Conservation (phyloP, 1,140 invertebrate genomes). For the Bactericera cockerelli region DNA sequence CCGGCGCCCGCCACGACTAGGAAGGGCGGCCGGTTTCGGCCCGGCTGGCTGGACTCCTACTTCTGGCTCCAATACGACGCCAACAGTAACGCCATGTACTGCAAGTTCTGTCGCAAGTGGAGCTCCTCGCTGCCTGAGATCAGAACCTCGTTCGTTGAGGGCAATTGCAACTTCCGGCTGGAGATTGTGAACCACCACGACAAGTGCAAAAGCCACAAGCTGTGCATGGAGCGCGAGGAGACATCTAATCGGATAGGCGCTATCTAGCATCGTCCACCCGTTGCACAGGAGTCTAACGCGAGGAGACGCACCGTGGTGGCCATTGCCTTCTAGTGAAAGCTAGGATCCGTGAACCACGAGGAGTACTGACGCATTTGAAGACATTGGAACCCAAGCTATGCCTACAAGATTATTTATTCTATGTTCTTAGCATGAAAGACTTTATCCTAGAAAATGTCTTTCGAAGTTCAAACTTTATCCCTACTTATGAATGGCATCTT, state of each 20-base stretch:
- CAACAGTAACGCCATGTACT: constrained; percentile 48
- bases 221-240: constrained; percentile 38
- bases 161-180: constrained; percentile 54
- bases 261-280: not conserved
- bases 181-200: constrained; percentile 62
- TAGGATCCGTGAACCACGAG: too few relatives aligned
- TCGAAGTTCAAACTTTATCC: too few relatives aligned
- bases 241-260: constrained; percentile 15
- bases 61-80: constrained; percentile 52
- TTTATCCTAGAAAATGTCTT: too few relatives aligned
- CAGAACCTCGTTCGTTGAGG: constrained; percentile 52
- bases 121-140: constrained; percentile 47
- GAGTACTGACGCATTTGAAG: too few relatives aligned
- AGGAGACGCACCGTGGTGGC: too few relatives aligned
- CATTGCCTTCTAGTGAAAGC: too few relatives aligned
- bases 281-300: too few relatives aligned
- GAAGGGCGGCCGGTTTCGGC: constrained; percentile 44
- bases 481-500: too few relatives aligned
- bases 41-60: constrained; percentile 45
- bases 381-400: too few relatives aligned
- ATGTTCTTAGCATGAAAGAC: too few relatives aligned
- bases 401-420: too few relatives aligned
- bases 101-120: constrained; percentile 54
- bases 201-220: constrained; percentile 53
- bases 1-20: constrained; percentile 25